These are phyloP conservation scores for Oriolus oriolus DNA, from an alignment of 2,113 vertebrate genomes.

Conservation along the genomic window DNA sequence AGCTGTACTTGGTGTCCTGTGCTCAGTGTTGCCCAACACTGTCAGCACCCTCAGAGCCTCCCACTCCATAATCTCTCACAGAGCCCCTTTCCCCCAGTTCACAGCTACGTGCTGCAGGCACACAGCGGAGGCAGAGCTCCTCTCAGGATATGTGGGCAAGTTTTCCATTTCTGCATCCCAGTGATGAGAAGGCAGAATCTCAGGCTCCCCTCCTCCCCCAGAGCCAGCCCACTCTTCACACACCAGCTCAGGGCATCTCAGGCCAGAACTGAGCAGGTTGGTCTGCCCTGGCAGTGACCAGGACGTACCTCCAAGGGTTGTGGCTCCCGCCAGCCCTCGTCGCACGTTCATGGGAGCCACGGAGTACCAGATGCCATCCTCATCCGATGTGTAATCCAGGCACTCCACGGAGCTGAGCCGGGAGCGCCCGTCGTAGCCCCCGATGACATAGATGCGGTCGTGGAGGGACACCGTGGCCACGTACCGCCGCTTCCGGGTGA, in stretches of 20 bases:
- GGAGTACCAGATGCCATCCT: constrained; percentile 97
- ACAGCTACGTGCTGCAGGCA: not conserved
- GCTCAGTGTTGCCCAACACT: not conserved
- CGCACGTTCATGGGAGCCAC: constrained; percentile 98
- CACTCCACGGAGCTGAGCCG: constrained; percentile 96
- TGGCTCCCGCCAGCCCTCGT: constrained; percentile 91
- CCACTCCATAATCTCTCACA: not conserved
- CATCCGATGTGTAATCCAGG: constrained; percentile 92
- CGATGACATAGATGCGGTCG: constrained; percentile 94
- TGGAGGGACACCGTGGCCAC: constrained; percentile 95
- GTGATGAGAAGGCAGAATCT: not conserved
- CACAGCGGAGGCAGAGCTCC: not conserved
- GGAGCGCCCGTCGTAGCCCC: constrained; percentile 94
- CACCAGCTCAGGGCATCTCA: not conserved
- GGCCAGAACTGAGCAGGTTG: not conserved
- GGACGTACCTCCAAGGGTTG: constrained; percentile 87
- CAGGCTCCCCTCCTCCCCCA: not conserved
- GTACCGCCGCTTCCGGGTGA: constrained; percentile 92
- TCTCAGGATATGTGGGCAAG: not conserved
- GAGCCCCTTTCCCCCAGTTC: not conserved
- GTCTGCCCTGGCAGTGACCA: not conserved
- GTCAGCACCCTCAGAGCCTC: not conserved
- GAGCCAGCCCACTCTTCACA: not conserved
- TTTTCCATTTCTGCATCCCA: not conserved
- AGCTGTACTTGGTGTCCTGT: not conserved